Conservation (phyloP, 2,797 vertebrate genomes). For the Menidia menidia region DNA sequence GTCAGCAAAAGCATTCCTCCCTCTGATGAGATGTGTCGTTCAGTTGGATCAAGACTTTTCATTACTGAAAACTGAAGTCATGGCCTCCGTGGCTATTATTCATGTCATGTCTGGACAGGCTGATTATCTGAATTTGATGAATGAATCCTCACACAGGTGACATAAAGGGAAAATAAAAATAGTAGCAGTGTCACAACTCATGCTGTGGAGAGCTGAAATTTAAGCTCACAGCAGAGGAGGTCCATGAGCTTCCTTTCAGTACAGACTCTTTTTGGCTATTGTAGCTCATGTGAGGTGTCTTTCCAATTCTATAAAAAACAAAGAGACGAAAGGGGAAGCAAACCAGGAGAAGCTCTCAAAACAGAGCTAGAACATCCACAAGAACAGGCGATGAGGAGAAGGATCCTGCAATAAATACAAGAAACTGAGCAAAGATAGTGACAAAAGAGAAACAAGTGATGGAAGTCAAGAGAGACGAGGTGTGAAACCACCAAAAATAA, state of each 20-base stretch:
- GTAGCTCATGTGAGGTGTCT: no score
- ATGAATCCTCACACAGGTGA: slow-evolving; percentile 16
- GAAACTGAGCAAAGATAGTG: no score
- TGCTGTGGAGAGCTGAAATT: not conserved
- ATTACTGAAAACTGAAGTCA: slow-evolving; percentile 42
- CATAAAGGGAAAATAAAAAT: not conserved
- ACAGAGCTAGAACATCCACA: no score
- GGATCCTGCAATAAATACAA: no score
- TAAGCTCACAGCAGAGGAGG: not conserved
- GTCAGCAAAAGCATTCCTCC: slow-evolving; percentile 21
- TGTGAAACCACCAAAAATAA: no score
- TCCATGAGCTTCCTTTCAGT: not conserved
- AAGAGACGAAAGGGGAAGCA: no score
- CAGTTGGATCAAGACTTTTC: slow-evolving; percentile 24
- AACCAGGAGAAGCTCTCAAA: no score
- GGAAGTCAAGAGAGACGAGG: no score
- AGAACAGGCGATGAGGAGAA: no score
- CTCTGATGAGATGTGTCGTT: slow-evolving; percentile 18
- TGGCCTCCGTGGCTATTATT: slow-evolving; percentile 18
- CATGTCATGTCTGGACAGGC: slow-evolving; percentile 1
- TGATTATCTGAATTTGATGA: slow-evolving; percentile 45
- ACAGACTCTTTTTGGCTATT: no score
- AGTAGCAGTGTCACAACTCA: not conserved
- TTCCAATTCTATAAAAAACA: no score
- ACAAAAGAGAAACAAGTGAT: no score